phyloP scores from a whole-genome alignment of 2,797 vertebrate species.

The Pteropus rufus region DNA sequence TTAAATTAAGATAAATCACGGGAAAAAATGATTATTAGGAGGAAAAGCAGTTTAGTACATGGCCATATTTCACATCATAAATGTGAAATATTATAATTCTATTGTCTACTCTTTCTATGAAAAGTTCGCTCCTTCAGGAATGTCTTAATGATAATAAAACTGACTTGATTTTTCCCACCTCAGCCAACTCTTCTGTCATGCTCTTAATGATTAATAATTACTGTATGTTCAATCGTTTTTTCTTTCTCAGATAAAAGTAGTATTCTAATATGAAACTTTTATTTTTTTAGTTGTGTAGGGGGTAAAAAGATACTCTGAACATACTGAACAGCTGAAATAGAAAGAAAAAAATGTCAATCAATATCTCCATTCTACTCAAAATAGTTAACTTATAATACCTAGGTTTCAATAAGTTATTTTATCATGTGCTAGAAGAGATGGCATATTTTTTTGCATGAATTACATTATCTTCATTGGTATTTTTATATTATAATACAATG shows the following conservation, averaged over 20 bases:
- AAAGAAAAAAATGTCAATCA: constrained; percentile 79
- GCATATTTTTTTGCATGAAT: constrained; percentile 71
- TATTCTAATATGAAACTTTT: constrained; percentile 76
- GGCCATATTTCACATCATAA: constrained; percentile 79
- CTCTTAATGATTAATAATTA: constrained; percentile 88
- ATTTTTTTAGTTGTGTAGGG: constrained; percentile 76
- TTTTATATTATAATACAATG: constrained; percentile 75
- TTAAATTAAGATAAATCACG: constrained; percentile 80
- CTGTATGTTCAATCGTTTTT: constrained; percentile 82
- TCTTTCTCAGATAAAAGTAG: constrained; percentile 79
- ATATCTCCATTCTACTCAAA: constrained; percentile 68
- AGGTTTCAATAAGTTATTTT: constrained; percentile 70
- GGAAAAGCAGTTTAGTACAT: constrained; percentile 76
- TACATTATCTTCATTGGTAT: constrained; percentile 69
- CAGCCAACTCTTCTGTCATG: constrained; percentile 85
- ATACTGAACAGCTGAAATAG: constrained; percentile 77
- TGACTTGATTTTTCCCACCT: constrained; percentile 84
- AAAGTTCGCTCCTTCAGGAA: constrained; percentile 84
- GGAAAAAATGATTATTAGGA: constrained; percentile 79
- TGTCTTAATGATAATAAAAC: constrained; percentile 88
- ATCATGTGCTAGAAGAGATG: constrained; percentile 58
- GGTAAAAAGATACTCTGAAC: constrained; percentile 77
- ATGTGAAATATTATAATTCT: constrained; percentile 83
- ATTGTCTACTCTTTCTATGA: constrained; percentile 83
- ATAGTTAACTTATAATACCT: constrained; percentile 78